Evolutionary conservation across 2,888 invertebrate species (phyloP).

Genomic region (Plemyria rubiginata): DNA sequence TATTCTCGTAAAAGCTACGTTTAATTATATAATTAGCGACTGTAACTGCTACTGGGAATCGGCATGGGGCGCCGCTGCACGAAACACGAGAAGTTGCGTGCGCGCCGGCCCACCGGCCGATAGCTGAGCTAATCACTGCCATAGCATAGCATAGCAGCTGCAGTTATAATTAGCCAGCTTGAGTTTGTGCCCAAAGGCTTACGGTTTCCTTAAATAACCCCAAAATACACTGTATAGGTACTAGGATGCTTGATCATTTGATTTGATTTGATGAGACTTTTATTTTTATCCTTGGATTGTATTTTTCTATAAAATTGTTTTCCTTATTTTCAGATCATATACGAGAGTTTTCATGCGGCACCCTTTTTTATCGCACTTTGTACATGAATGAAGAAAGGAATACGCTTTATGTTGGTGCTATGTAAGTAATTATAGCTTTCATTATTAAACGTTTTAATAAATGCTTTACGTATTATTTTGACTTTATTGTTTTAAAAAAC

Average conservation of each 20-base stretch:
- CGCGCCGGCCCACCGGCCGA: constrained; percentile 67
- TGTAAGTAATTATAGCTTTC: constrained; percentile 75
- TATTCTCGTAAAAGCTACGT: constrained; percentile 42
- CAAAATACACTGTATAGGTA: neutral
- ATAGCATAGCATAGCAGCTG: constrained; percentile 59
- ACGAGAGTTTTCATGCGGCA: constrained; percentile 86
- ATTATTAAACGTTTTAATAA: neutral
- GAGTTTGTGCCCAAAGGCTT: constrained; percentile 53
- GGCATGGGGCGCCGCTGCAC: constrained; percentile 48
- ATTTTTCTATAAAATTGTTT: constrained; percentile 36
- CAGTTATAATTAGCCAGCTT: constrained; percentile 61
- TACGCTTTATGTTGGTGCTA: constrained; percentile 87
- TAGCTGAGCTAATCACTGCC: constrained; percentile 56
- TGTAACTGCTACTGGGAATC: constrained; percentile 51
- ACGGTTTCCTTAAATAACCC: constrained; percentile 7
- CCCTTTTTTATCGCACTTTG: constrained; percentile 86
- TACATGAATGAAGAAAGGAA: constrained; percentile 85
- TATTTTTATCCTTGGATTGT: neutral
- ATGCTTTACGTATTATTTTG: neutral
- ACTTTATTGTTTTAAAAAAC: too few species aligned
- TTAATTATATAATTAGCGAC: constrained; percentile 65
- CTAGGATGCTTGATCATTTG: too few species aligned
- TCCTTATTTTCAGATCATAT: constrained; percentile 84
- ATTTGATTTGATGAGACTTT: too few species aligned
- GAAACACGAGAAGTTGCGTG: constrained; percentile 75